Conservation (phyloP, 2,113 vertebrate genomes). For the Plecturocebus donacophilus region DNA sequence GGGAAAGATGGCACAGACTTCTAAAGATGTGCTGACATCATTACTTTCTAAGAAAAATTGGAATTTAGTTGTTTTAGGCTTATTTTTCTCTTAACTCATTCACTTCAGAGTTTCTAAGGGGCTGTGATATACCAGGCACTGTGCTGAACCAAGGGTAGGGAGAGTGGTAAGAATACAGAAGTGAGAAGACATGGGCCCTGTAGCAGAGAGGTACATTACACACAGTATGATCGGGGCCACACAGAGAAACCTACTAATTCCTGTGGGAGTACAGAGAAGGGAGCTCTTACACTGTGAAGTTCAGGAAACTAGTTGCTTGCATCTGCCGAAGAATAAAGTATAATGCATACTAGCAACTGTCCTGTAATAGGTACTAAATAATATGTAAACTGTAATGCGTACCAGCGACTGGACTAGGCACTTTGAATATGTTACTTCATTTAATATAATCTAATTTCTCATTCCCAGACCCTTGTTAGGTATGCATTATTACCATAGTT, state of each 20-base stretch:
- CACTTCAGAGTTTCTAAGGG: not conserved
- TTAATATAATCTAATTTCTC: not conserved
- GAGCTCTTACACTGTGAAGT: not conserved
- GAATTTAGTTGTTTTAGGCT: not conserved
- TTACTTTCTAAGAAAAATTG: constrained; percentile 16
- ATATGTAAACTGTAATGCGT: too few relatives aligned
- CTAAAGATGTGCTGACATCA: constrained; percentile 7
- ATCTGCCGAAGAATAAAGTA: not conserved
- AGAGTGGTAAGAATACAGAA: not conserved
- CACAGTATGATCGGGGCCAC: not conserved
- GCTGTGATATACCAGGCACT: not conserved
- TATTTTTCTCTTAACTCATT: constrained; percentile 18
- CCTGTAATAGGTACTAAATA: too few relatives aligned
- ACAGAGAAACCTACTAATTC: not conserved
- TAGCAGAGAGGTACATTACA: not conserved
- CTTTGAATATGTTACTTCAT: not conserved
- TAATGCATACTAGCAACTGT: not conserved
- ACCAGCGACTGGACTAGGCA: not conserved
- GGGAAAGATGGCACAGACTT: not conserved
- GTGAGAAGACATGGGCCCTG: not conserved
- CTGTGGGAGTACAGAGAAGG: not conserved
- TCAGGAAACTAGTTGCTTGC: not conserved
- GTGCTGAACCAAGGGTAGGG: not conserved
- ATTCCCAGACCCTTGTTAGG: not conserved
- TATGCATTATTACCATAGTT: not conserved